Evolutionary conservation across 2,797 vertebrate genomes (phyloP), one percentile per base, ranked within the genome.

Genomic region (Sus cebifrons): DNA sequence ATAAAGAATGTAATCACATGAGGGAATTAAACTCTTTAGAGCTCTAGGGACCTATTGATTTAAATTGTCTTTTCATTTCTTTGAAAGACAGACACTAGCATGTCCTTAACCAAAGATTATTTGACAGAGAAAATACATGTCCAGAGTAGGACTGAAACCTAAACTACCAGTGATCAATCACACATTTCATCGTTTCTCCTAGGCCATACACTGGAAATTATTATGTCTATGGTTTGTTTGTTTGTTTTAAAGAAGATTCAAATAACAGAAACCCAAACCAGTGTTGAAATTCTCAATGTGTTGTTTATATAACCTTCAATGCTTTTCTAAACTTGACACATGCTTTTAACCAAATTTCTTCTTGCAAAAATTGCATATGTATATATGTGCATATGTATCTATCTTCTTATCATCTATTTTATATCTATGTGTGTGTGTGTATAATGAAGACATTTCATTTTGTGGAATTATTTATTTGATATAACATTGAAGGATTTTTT

Each of bases 1-100:
- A 79, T 74, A 95, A 88, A 89, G 4, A 62, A 10, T 65, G 91
- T 86, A 97, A 75, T 62, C 64, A 56, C 29, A 79, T 54, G 18
- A 71, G 23, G 4, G 60, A 97, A 82, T 92, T 95, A 92, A 87
- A 68, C 27, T 94, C 29, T 73, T 86, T 32, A 67, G 75, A 82
- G 49, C 6, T 95, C 16, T 54, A 74, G 52, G 10, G 44, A 6
- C 5, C 25, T 90, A 92, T 82, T 94, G 77, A 90, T 90, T 96
- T 94, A 86, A 86, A 56, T 70, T 92, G 16, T 52, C 15, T 87
- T 93, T 88, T 86, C 68, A 52, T 87, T 10, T 78, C 16, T 75
- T 92, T 97, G 25, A 89, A 94, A 92, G 25, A 77, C 3, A 93
- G 40, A 78, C 4, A 60, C 1, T 54, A 86, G 23, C 7, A 70